Evolutionary conservation across 2,888 invertebrate genomes (phyloP).

Genomic region (Rhingia rostrata): DNA sequence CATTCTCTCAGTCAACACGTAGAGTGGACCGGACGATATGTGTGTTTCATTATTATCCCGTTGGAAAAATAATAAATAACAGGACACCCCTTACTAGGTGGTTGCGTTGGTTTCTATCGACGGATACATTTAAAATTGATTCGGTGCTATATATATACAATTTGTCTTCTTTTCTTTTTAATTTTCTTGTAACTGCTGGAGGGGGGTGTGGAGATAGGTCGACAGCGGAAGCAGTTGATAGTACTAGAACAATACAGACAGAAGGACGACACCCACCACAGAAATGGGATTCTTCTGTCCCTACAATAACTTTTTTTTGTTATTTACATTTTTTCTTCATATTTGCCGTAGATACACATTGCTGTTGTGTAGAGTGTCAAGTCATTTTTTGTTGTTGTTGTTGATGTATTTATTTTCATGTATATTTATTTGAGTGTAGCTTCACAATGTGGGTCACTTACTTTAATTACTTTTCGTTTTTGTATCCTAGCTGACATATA

Average conservation of each 20-base stretch:
- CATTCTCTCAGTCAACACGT: slow-evolving; percentile 2
- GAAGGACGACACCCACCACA: neutral
- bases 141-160: slow-evolving; percentile 5
- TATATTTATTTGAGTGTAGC: slow-evolving; percentile 14
- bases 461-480: slow-evolving; percentile 66
- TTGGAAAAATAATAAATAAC: slow-evolving; percentile 41
- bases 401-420: neutral
- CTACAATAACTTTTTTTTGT: neutral
- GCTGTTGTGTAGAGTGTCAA: neutral
- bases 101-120: slow-evolving; percentile 22
- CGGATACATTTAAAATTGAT: slow-evolving; percentile 52
- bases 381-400: neutral
- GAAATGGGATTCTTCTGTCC: slow-evolving; percentile 10
- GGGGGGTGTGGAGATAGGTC: neutral
- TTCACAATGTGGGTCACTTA: slow-evolving; percentile 59
- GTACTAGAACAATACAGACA: neutral
- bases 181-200: neutral
- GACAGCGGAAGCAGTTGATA: no score
- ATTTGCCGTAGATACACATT: neutral
- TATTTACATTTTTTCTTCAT: neutral
- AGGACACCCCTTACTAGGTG: slow-evolving; percentile 3
- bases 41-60: slow-evolving; percentile 18
- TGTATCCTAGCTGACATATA: slow-evolving; percentile 37
- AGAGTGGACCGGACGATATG: neutral
- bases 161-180: neutral